Evolutionary conservation across 2,888 invertebrate species (phyloP), one percentile per base, ranked within the genome.

Genomic region (Isotomurus palustris): DNA sequence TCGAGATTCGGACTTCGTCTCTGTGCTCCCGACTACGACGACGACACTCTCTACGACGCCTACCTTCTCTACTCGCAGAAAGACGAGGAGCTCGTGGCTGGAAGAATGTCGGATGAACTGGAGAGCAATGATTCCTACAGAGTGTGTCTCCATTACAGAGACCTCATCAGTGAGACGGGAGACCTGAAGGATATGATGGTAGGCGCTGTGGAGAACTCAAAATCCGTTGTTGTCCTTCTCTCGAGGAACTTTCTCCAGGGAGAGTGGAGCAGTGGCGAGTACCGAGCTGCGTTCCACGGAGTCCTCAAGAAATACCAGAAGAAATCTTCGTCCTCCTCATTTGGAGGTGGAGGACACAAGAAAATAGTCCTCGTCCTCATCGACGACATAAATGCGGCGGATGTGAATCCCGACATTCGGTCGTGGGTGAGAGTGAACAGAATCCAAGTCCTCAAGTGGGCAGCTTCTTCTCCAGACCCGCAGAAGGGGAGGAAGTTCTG

Each of bases 1-100:
- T 83, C 87, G 17, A 83, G 81, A 69, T 91, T 87, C 75, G 88
- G 88, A 36, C 79, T 88, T 49, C 80, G 88, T 71, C 79, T 88
- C 5, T 79, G 77, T 36, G 38, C 58, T 0, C 25, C 55, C 8
- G 52, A 45, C 29, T 62, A 47, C 60, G 74, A 74, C 21, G 68
- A 71, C 25, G 74, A 74, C 21, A 75, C 74, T 55, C 66, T 74
- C 14, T 79, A 76, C 68, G 80, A 81, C 68, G 79, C 78, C 2
- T 81, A 80, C 68, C 73, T 81, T 4, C 67, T 69, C 44, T 81
- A 80, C 73, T 75, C 75, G 58, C 74, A 73, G 41, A 74, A 75
- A 41, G 78, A 79, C 66, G 76, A 77, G 55, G 67, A 72, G 6
- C 77, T 76, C 63, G 77, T 79, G 6, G 70, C 74, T 8, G 73